phyloP scores from a whole-genome alignment of 2,113 vertebrate species.

The Scytalopus superciliaris region DNA sequence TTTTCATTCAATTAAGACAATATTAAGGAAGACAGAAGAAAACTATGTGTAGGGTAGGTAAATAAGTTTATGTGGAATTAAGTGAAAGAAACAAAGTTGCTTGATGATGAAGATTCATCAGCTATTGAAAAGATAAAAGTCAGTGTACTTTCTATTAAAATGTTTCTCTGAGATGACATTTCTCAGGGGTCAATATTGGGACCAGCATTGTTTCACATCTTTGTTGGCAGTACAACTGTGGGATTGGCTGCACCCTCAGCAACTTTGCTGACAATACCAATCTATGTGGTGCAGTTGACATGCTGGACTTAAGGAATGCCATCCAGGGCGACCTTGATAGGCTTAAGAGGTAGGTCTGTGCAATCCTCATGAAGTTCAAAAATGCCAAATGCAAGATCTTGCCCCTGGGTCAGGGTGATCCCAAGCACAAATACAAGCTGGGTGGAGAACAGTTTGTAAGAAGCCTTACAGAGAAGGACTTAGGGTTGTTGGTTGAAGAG shows the following conservation, averaged over 20 bases:
- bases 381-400: not conserved
- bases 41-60: not conserved
- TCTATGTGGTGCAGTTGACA: rapidly evolving
- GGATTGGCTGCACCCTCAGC: not conserved
- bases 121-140: not conserved
- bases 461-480: not conserved
- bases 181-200: not conserved
- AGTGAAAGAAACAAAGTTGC: not conserved
- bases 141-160: not conserved
- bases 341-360: not conserved
- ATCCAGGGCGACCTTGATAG: not conserved
- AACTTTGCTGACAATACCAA: not conserved
- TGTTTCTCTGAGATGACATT: not conserved
- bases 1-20: not conserved
- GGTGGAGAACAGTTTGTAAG: not conserved
- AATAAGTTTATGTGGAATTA: not conserved
- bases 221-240: not conserved
- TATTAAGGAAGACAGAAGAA: not conserved
- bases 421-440: not conserved
- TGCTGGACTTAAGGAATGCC: not conserved
- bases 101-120: not conserved
- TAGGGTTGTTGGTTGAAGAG: not conserved
- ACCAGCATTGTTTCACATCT: not conserved
- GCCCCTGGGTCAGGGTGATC: not conserved
- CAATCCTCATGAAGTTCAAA: not conserved